Conservation (phyloP, 1,140 invertebrate species). For the Tribolium madens region DNA sequence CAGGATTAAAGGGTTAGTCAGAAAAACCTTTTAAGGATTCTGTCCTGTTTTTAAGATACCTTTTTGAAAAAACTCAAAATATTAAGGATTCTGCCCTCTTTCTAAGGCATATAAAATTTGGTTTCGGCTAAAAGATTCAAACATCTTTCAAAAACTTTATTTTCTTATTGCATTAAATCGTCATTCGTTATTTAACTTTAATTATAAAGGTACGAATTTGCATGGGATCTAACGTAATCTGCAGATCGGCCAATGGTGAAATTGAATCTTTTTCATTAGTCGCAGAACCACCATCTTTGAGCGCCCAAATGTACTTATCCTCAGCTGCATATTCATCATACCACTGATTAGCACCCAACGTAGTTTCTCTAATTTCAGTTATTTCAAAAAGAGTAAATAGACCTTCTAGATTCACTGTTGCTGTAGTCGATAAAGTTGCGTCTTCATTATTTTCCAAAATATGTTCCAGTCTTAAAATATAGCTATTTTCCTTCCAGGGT, state of each 20-base stretch:
- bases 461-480: constrained; percentile 89
- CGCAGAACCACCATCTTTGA: constrained; percentile 6
- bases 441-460: constrained; percentile 82
- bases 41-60: too few relatives aligned
- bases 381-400: constrained; percentile 54
- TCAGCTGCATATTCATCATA: constrained; percentile 45
- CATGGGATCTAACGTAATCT: constrained; percentile 46
- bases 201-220: constrained; percentile 50
- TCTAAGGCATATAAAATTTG: too few relatives aligned
- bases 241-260: background rate
- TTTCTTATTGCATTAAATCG: background rate
- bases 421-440: constrained; percentile 68
- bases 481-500: constrained; percentile 76
- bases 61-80: too few relatives aligned
- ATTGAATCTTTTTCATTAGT: background rate
- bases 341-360: constrained; percentile 53
- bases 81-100: too few relatives aligned
- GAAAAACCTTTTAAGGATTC: too few relatives aligned
- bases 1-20: too few relatives aligned
- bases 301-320: constrained; percentile 11
- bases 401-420: constrained; percentile 68
- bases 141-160: background rate
- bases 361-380: constrained; percentile 51
- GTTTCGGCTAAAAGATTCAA: too few relatives aligned
- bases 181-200: background rate